phyloP scores from a whole-genome alignment of 1,140 invertebrate species.

The Sinonovacula constricta region DNA sequence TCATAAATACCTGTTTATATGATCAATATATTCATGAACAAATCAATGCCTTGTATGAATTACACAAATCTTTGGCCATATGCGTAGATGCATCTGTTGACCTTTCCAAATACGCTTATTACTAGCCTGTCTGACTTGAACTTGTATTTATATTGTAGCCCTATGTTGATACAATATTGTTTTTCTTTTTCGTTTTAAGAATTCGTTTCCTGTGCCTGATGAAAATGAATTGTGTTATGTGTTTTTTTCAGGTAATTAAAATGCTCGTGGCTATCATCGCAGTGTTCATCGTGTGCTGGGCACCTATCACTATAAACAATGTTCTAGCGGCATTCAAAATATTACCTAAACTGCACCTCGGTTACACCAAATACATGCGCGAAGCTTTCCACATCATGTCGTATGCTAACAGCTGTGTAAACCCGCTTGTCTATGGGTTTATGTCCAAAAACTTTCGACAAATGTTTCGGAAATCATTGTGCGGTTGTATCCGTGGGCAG shows the following conservation, averaged over 20 bases:
- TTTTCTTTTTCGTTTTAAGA: too few species aligned
- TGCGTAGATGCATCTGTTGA: too few species aligned
- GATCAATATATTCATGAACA: too few species aligned
- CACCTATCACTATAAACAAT: constrained; percentile 75
- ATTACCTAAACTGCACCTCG: constrained; percentile 80
- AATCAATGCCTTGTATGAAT: too few species aligned
- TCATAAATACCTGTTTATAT: too few species aligned
- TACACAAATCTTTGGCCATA: too few species aligned
- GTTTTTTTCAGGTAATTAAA: constrained; percentile 80
- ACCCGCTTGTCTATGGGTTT: constrained; percentile 89
- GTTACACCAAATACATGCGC: constrained; percentile 82
- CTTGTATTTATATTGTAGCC: too few species aligned
- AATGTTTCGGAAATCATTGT: neutral
- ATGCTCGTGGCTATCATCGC: constrained; percentile 79
- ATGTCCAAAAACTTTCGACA: constrained; percentile 82
- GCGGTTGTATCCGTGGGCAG: neutral
- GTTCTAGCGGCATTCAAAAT: constrained; percentile 81
- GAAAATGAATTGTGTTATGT: too few species aligned
- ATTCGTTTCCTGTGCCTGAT: too few species aligned
- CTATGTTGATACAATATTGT: too few species aligned
- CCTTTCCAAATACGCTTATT: too few species aligned
- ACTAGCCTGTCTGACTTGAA: too few species aligned
- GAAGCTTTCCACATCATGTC: constrained; percentile 84
- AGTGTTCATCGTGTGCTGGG: constrained; percentile 80
- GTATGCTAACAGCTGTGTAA: constrained; percentile 83